phyloP scores from a whole-genome alignment of 2,113 vertebrate species.

The Aspiorhynchus laticeps region DNA sequence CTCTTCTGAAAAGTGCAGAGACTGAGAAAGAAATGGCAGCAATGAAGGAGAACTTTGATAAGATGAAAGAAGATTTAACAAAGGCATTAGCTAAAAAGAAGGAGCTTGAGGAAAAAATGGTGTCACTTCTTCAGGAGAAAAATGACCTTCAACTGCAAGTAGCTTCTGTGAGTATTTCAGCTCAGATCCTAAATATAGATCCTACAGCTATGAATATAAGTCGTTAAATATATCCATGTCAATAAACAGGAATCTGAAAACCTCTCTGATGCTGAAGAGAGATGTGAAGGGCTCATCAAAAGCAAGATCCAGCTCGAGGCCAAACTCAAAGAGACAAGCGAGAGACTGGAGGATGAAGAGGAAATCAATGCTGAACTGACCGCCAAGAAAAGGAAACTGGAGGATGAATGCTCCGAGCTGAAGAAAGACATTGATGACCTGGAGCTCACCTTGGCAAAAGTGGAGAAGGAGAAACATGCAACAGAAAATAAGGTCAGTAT shows the following conservation, averaged over 20 bases:
- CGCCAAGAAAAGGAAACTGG: constrained; percentile 65
- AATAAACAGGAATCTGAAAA: constrained; percentile 63
- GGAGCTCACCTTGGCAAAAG: constrained; percentile 61
- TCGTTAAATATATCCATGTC: too few relatives aligned
- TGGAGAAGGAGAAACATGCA: constrained; percentile 5
- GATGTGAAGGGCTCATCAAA: constrained; percentile 62
- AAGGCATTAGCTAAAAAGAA: constrained; percentile 54
- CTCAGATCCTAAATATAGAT: too few relatives aligned
- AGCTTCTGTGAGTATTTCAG: constrained; percentile 73
- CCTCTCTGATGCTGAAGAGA: constrained; percentile 62
- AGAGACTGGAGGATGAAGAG: constrained; percentile 79
- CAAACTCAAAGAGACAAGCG: constrained; percentile 62
- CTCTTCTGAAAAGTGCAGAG: constrained; percentile 59
- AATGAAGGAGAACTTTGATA: constrained; percentile 52
- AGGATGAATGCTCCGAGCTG: not conserved
- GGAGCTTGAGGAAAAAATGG: constrained; percentile 59
- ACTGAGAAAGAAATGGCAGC: constrained; percentile 54
- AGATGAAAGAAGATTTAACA: constrained; percentile 46
- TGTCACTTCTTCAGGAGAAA: constrained; percentile 53
- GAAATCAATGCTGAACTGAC: constrained; percentile 77
- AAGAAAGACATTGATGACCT: constrained; percentile 66
- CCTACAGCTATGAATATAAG: too few relatives aligned
- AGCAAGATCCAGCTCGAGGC: constrained; percentile 63
- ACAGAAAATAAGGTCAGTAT: constrained; percentile 64
- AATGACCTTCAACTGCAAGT: constrained; percentile 58